These are phyloP conservation scores for Euschistus heros DNA, from an alignment of 1,140 invertebrate genomes.

Conservation along the genomic window DNA sequence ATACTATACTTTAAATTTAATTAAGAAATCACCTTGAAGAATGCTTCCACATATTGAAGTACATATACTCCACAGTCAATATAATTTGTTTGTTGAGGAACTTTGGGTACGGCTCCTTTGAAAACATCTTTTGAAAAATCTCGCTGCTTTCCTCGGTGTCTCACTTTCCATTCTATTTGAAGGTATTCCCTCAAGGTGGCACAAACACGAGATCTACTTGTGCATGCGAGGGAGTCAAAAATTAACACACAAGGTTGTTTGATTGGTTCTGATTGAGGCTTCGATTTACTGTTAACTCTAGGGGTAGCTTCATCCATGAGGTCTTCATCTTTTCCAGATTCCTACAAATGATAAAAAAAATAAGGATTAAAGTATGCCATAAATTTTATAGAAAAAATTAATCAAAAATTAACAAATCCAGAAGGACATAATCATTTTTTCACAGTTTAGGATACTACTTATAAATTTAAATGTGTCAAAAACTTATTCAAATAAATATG, in stretches of 20 bases:
- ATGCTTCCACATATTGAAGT: slow-evolving; percentile 90
- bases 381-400: too few relatives aligned
- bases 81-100: slow-evolving; percentile 93
- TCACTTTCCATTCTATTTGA: slow-evolving; percentile 76
- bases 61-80: slow-evolving; percentile 94
- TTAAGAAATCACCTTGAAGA: slow-evolving; percentile 69
- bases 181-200: slow-evolving; percentile 82
- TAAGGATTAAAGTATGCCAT: neutral
- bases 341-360: slow-evolving; percentile 15
- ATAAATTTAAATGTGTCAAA: too few relatives aligned
- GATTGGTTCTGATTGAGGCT: slow-evolving; percentile 38
- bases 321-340: slow-evolving; percentile 16
- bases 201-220: slow-evolving; percentile 66
- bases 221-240: slow-evolving; percentile 83
- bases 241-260: slow-evolving; percentile 82
- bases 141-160: slow-evolving; percentile 46
- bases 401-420: too few relatives aligned
- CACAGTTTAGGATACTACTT: too few relatives aligned
- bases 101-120: slow-evolving; percentile 71
- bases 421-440: too few relatives aligned
- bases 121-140: slow-evolving; percentile 71
- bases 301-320: slow-evolving; percentile 25
- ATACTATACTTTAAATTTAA: neutral
- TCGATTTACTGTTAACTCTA: slow-evolving; percentile 12
- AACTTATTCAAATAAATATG: too few relatives aligned